Base-by-base conservation (phyloP, 2,888 invertebrate genomes). In the Apamea monoglypha region DNA sequence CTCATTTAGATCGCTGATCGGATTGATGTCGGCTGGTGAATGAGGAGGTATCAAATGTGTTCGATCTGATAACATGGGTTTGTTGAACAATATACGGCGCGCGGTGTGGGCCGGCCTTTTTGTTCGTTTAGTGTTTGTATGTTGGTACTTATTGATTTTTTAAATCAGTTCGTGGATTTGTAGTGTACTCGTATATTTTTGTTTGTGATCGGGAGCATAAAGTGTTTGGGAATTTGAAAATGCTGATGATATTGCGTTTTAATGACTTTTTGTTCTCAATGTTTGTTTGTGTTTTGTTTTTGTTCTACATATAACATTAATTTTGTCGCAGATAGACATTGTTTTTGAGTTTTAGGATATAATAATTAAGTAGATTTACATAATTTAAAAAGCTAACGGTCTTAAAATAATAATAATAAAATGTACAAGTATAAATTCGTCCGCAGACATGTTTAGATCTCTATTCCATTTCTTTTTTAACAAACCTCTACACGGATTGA, bases 21-120 rank as follows among this genome's bases (percentile, higher is more conserved):
- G 87, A 91, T 91, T 86, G 89, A 88, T 86, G 88, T 88, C 82
- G 86, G 89, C 83, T 83, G 86, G 86, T 88, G 87, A 93, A 94
- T 93, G 92, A 93, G 87, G 90, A 93, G 94, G 93, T 94, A 94
- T 94, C 92, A 92, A 92, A 87, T 92, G 90, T 92, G 93, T 94
- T 92, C 91, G 91, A 89, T 87, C 89, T 67, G 92, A 92, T 92
- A 90, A 81, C 80, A 53, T 74, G 75, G 84, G 87, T 80, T 78
- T 86, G 69, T 80, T 86, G 29, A 71, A 83, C 75, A 83, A 76
- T 88, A 78, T 83, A 82, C 73, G 56, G 76, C 81, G 71, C 53
- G 76, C 83, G 70, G 87, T 87, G 88, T 85, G 87, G 88, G 81
- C 87, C 59, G 47, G 21, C 8, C 64, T 71, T 84, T 85, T 78